A percentile compares a stretch with the other conserved stretches of the same genome.
Evolutionary conservation across 2,888 invertebrate species (phyloP).

Genomic region (Tenthredo scrophulariae): DNA sequence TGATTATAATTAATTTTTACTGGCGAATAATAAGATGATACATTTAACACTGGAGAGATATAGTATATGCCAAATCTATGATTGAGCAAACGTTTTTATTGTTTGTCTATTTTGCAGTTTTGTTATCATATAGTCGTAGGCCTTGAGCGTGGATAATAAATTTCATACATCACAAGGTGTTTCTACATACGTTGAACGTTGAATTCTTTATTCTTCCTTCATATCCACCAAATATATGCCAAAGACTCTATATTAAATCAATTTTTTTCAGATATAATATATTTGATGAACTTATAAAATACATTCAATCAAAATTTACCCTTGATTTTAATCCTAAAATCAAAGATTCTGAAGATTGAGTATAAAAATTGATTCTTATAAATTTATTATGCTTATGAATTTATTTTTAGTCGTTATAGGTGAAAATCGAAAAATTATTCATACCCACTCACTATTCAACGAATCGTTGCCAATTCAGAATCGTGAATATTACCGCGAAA

Average conservation of each 20-base stretch:
- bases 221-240: neutral
- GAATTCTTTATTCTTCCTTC: neutral
- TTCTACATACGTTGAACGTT: neutral
- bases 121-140: slow-evolving; percentile 39
- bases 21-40: neutral
- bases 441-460: neutral
- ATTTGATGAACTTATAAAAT: neutral
- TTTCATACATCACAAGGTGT: slow-evolving; percentile 16
- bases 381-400: neutral
- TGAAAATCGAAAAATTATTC: neutral
- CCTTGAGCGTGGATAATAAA: slow-evolving; percentile 52
- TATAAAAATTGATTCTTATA: neutral
- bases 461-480: slow-evolving; percentile 1
- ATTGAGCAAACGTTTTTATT: neutral
- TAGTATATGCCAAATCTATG: neutral
- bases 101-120: slow-evolving; percentile 31
- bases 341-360: neutral
- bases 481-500: slow-evolving; percentile 33
- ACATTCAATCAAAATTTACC: neutral
- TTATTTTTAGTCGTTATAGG: neutral
- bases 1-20: neutral
- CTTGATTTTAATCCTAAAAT: neutral
- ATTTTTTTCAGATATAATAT: neutral
- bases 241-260: neutral
- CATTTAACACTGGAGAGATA: neutral